Conservation (phyloP, 2,113 vertebrate genomes). For the Glaucomys volans region DNA sequence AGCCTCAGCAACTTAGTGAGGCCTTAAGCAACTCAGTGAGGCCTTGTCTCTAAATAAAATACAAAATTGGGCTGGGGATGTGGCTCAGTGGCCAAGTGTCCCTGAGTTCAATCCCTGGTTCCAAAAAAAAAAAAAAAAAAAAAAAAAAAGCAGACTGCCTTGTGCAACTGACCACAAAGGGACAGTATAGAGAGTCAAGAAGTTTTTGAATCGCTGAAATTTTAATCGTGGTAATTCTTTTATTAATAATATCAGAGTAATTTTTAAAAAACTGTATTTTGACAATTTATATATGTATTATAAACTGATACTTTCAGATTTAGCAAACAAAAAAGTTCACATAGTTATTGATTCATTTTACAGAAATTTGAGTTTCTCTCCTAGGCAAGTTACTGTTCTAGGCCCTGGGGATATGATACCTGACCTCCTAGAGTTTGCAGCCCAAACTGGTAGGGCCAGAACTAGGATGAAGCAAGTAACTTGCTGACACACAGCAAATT, state of each 20-base stretch:
- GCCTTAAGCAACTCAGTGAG: no score
- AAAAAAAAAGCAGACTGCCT: background rate
- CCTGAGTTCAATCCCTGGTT: no score
- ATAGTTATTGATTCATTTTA: no score
- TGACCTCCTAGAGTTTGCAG: background rate
- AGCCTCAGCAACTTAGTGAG: no score
- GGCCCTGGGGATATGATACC: background rate
- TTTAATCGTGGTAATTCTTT: constrained; percentile 16
- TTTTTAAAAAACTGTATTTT: background rate
- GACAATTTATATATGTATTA: background rate
- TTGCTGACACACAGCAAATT: background rate
- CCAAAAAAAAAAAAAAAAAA: no score
- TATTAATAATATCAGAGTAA: background rate
- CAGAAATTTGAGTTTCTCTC: background rate
- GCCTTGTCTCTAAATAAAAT: no score
- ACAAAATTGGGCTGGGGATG: no score
- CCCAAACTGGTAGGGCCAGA: background rate
- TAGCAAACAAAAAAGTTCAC: background rate
- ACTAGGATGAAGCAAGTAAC: background rate
- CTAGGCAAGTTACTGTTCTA: background rate
- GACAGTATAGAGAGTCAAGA: background rate
- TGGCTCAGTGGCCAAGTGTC: no score
- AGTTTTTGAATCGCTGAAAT: background rate
- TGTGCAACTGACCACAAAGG: background rate
- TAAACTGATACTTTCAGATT: background rate